A percentile compares a stretch with the other conserved stretches of the same genome.
phyloP scores from a whole-genome alignment of 2,113 vertebrate species.

The Stictonetta naevosa region DNA sequence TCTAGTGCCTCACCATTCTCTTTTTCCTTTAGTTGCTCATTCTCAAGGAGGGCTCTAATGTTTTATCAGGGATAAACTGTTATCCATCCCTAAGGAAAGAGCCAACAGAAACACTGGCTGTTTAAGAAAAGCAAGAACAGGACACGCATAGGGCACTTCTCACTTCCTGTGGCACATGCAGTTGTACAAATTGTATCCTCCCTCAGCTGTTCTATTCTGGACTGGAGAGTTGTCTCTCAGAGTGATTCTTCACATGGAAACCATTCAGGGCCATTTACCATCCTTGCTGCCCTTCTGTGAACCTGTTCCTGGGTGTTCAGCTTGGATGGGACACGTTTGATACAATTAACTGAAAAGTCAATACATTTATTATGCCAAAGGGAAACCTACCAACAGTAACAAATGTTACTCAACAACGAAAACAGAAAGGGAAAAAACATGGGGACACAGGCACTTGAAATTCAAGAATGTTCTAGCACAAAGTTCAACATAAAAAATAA shows the following conservation, averaged over 20 bases:
- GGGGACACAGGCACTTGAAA: not conserved
- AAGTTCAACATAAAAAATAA: not conserved
- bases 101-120: not conserved
- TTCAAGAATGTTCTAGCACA: not conserved
- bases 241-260: not conserved
- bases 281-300: not conserved
- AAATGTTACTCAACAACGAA: not conserved
- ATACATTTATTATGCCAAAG: not conserved
- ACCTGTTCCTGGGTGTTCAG: not conserved
- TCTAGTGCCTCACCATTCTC: not conserved
- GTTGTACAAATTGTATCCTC: not conserved
- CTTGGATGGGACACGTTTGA: not conserved
- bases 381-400: not conserved
- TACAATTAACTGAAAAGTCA: not conserved
- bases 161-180: not conserved
- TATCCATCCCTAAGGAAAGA: not conserved
- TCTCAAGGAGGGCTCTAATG: not conserved
- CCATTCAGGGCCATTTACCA: not conserved
- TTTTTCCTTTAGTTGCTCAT: not conserved
- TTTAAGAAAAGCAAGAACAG: not conserved
- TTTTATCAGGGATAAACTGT: not conserved
- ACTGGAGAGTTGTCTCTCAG: not conserved
- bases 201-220: not conserved
- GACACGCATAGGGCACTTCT: not conserved
- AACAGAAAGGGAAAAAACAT: not conserved